Conservation (phyloP, 2,113 vertebrate genomes). For the Sigmodon hispidus region DNA sequence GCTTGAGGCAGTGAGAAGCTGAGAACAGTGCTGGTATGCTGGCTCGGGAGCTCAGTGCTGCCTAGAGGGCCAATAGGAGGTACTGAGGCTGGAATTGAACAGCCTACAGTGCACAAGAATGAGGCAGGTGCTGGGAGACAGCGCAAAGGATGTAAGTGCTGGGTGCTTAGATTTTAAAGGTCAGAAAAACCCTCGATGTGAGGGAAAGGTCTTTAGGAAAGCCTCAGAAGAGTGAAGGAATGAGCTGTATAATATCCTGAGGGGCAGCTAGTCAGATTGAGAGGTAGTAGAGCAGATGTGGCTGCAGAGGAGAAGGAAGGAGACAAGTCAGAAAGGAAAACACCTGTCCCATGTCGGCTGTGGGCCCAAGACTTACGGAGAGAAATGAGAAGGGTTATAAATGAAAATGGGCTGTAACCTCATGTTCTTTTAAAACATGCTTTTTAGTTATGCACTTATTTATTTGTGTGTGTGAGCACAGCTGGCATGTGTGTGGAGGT, state of each 20-base stretch:
- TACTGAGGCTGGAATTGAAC: not conserved
- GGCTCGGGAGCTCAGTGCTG: not conserved
- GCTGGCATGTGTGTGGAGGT: not conserved
- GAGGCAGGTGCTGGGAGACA: not conserved
- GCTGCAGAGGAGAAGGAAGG: not conserved
- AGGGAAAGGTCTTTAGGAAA: not conserved
- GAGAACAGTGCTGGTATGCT: not conserved
- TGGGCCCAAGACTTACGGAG: not conserved
- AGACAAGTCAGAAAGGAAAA: not conserved
- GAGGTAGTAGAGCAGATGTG: not conserved
- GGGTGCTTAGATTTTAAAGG: not conserved
- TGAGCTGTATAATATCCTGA: not conserved
- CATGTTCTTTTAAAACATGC: not conserved
- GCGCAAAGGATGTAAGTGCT: too few species aligned
- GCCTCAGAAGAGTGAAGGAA: not conserved
- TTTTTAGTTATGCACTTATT: not conserved
- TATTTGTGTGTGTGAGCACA: not conserved
- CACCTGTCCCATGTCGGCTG: rapidly evolving
- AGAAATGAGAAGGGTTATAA: not conserved
- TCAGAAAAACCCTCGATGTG: not conserved
- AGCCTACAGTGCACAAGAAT: not conserved
- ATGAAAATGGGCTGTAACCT: not conserved
- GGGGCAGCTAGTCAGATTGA: not conserved
- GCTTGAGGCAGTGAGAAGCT: not conserved
- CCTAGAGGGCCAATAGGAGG: too few species aligned